phyloP scores from a whole-genome alignment of 2,888 invertebrate species.

The Xiphydria camelus region DNA sequence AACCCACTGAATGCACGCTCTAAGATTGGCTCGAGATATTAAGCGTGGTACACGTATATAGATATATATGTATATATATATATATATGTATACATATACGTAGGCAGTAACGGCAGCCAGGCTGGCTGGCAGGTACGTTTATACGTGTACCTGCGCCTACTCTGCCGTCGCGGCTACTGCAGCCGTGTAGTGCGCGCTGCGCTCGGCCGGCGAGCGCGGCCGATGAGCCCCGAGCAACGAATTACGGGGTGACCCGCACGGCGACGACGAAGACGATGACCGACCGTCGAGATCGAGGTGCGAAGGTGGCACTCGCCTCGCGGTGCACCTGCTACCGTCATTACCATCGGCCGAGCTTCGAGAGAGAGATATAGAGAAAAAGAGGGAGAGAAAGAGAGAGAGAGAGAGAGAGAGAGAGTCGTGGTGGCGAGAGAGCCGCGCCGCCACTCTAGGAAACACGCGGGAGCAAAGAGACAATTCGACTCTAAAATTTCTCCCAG shows the following conservation, averaged over 20 bases:
- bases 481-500: slow-evolving; percentile 47
- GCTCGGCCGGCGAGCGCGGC: slow-evolving; percentile 20
- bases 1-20: slow-evolving; percentile 47
- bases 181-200: slow-evolving; percentile 31
- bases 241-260: slow-evolving; percentile 34
- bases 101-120: slow-evolving; percentile 20
- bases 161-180: slow-evolving; percentile 9
- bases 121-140: slow-evolving; percentile 6
- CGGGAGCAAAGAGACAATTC: slow-evolving; percentile 40
- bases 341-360: too few relatives aligned
- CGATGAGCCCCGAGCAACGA: slow-evolving; percentile 36
- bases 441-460: slow-evolving; percentile 43
- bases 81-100: slow-evolving; percentile 21
- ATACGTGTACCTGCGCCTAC: neutral
- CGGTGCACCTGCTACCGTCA: slow-evolving; percentile 52
- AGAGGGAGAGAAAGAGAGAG: too few relatives aligned
- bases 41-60: slow-evolving; percentile 35
- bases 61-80: too few relatives aligned
- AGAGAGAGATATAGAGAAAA: too few relatives aligned
- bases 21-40: slow-evolving; percentile 52
- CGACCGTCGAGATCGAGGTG: slow-evolving; percentile 25
- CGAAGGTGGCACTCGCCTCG: slow-evolving; percentile 48
- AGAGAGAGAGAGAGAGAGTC: too few relatives aligned
- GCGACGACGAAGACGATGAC: slow-evolving; percentile 30
- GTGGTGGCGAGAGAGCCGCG: too few relatives aligned